Evolutionary conservation across 2,113 vertebrate genomes (phyloP), one percentile per base, ranked within the genome.

Genomic region (Acrocephalus arundinaceus): DNA sequence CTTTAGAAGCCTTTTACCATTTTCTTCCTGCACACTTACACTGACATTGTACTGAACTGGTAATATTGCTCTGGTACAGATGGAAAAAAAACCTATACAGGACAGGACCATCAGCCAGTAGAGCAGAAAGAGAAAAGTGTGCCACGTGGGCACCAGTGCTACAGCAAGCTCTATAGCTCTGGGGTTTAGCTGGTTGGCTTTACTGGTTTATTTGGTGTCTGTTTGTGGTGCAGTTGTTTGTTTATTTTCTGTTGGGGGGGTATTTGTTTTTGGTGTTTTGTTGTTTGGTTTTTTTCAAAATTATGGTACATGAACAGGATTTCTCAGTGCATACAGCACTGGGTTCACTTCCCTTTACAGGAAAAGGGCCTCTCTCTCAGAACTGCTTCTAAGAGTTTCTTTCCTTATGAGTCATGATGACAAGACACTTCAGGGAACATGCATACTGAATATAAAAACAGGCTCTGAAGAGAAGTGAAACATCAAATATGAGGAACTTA

Each of bases 321-420:
- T 90, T 83, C 79, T 91, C 59, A 57, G 51, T 15, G 21, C 15
- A n/a, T 62, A 75, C 16, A 30, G 41, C 51, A 74, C 18, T 19
- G 24, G 35, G 7, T 74, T 75, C 8, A 6, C 45, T 90, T 85
- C 48, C 55, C 35, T 37, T 91, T 52, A 84, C 27, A 88, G 33
- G 31, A 63, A 35, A 74, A 68, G 30, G 8, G 39, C 51, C 87
- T 92, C 93, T 48, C 39, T 52, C 46, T 52, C n/a, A 89, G 2
- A 90, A 85, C n/a, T 70, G 57, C 70, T 93, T 85, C 43, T 66
- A 81, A 75, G 73, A 75, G 73, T 90, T 91, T 97, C 78, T 94
- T 83, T 86, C 74, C 52, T 54, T 77, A 89, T 62, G 61, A 95
- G 21, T 93, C 70, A 82, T 11, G 4, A 92, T 17, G 39, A 85